phyloP scores from a whole-genome alignment of 2,888 invertebrate species.

The Neocrepidodera transversa region DNA sequence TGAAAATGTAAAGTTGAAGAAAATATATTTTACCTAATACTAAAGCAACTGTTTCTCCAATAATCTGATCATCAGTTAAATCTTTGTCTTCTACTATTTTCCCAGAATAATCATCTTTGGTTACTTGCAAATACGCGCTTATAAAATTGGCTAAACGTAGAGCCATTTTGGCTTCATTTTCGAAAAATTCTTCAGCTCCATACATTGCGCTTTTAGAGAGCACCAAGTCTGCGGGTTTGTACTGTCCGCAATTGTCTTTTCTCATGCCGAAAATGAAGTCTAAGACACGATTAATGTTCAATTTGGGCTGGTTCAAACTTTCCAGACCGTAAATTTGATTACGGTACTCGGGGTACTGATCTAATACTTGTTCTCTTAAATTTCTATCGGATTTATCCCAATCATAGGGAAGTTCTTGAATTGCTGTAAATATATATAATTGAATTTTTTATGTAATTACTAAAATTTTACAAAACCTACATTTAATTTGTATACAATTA shows the following conservation, averaged over 20 bases:
- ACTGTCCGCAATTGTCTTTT: constrained; percentile 62
- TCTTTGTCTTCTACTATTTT: constrained; percentile 88
- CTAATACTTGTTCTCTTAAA: constrained; percentile 76
- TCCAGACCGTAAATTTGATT: constrained; percentile 72
- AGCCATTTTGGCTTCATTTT: constrained; percentile 96
- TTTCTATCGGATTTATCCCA: constrained; percentile 79
- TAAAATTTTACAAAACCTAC: constrained; percentile 65
- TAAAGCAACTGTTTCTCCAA: constrained; percentile 90
- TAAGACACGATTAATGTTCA: constrained; percentile 80
- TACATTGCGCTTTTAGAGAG: constrained; percentile 87
- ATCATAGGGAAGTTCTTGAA: constrained; percentile 83
- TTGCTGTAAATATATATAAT: constrained; percentile 66
- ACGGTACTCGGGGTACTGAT: constrained; percentile 76
- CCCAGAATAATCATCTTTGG: constrained; percentile 88
- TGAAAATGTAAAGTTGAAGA: too few relatives aligned
- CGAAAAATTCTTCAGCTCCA: constrained; percentile 87
- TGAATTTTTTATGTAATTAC: constrained; percentile 11
- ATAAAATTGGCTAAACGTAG: constrained; percentile 95
- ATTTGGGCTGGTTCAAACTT: constrained; percentile 69
- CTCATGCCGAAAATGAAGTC: constrained; percentile 79
- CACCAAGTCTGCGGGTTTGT: constrained; percentile 64
- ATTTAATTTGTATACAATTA: constrained; percentile 89
- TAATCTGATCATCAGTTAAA: constrained; percentile 94
- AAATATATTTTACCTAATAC: too few relatives aligned
- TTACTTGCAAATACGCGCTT: constrained; percentile 91